These are phyloP conservation scores for Prolemur simus DNA, from an alignment of 2,113 vertebrate species.

Conservation along the genomic window DNA sequence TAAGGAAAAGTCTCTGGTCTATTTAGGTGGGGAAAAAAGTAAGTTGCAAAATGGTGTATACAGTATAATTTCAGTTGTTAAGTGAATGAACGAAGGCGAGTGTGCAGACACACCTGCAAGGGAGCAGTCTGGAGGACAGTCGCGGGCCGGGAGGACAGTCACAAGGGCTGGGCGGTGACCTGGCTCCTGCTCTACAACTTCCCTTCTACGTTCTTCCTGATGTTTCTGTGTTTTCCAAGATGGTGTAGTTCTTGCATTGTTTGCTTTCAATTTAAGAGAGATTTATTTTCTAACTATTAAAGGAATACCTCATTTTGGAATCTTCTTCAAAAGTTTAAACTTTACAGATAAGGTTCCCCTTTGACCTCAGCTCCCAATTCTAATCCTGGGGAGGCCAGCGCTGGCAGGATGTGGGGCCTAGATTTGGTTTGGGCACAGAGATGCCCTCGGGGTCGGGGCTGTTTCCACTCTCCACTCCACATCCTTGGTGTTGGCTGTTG, in stretches of 20 bases:
- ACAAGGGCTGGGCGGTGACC: neutral
- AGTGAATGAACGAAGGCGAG: neutral
- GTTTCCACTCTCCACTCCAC: accelerated
- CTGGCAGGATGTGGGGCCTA: accelerated
- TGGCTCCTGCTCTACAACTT: neutral
- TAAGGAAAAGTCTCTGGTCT: neutral
- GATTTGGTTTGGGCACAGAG: neutral
- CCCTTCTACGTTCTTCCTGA: neutral
- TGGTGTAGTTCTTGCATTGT: neutral
- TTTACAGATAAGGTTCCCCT: neutral
- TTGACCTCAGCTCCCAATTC: neutral
- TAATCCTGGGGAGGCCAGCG: neutral
- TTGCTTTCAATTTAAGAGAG: neutral
- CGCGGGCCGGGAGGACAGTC: neutral
- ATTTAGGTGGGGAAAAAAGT: neutral
- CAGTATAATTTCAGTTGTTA: neutral
- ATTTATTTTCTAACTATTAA: neutral
- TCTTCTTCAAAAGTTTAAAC: neutral
- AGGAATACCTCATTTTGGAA: neutral
- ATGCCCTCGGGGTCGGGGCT: neutral
- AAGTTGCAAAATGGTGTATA: too few species aligned
- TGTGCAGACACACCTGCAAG: accelerated
- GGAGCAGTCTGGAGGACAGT: neutral
- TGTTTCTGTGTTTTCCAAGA: neutral
- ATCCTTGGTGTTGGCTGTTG: neutral